Conservation (phyloP, 2,888 invertebrate species). For the Tanytarsus gracilentus region DNA sequence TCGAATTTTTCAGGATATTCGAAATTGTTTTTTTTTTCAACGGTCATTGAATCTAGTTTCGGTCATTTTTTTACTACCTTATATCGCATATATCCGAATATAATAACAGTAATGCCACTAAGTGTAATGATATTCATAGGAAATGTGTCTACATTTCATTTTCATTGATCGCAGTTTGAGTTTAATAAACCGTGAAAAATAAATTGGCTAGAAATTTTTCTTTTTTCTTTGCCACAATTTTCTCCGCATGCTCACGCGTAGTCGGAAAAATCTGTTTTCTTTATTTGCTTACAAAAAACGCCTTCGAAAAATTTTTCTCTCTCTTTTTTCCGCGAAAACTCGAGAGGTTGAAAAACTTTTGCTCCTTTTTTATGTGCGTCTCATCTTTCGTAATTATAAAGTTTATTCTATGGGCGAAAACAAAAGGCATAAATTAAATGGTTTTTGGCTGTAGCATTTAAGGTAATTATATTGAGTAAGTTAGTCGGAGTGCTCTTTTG, state of each 20-base stretch:
- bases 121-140: too few species aligned
- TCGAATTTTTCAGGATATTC: too few species aligned
- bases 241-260: too few species aligned
- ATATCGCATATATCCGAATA: too few species aligned
- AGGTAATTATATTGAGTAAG: constrained; percentile 19
- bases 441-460: constrained; percentile 22
- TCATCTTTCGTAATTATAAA: constrained; percentile 16
- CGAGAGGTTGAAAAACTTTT: too few species aligned
- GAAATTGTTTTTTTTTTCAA: too few species aligned
- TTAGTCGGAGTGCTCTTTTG: too few species aligned
- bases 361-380: too few species aligned
- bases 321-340: too few species aligned
- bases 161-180: not conserved
- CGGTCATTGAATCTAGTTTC: not conserved
- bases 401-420: constrained; percentile 12
- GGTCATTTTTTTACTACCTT: too few species aligned
- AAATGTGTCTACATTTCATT: not conserved
- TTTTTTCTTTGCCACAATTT: not conserved
- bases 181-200: constrained; percentile 27
- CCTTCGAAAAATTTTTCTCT: too few species aligned
- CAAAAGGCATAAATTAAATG: constrained; percentile 25
- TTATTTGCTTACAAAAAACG: not conserved
- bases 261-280: not conserved
- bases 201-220: constrained; percentile 18
- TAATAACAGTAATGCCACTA: too few species aligned